phyloP scores from a whole-genome alignment of 2,797 vertebrate species.

The Gymnoscopelus microlampas region DNA sequence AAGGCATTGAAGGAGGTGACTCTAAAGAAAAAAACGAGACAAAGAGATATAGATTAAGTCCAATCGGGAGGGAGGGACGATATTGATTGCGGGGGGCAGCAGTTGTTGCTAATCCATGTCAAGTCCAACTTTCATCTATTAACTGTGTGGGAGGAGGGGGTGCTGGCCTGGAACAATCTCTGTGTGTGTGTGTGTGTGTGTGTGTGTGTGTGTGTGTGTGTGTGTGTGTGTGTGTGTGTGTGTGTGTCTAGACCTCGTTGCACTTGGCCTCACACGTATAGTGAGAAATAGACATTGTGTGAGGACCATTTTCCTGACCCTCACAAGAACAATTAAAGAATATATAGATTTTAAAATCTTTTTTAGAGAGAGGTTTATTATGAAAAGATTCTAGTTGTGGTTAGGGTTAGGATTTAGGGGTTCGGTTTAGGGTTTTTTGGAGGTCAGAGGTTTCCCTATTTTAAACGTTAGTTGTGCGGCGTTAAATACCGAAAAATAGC shows the following conservation, averaged over 20 bases:
- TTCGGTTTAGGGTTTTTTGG: too few relatives aligned
- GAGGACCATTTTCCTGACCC: too few relatives aligned
- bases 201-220: constrained; percentile 34
- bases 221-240: constrained; percentile 34
- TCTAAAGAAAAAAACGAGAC: constrained; percentile 88
- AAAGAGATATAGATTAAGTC: constrained; percentile 97
- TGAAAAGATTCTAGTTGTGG: too few relatives aligned
- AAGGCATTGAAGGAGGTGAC: constrained; percentile 76
- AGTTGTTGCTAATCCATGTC: constrained; percentile 94
- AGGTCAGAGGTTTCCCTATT: too few relatives aligned
- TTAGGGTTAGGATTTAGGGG: neutral
- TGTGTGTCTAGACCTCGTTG: constrained; percentile 43
- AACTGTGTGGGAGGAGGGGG: constrained; percentile 71
- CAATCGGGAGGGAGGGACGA: constrained; percentile 85
- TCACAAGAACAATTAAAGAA: too few relatives aligned
- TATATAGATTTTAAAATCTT: too few relatives aligned
- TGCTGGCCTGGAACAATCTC: neutral
- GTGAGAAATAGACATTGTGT: too few relatives aligned
- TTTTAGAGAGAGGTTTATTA: too few relatives aligned
- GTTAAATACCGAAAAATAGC: too few relatives aligned
- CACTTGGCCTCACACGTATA: too few relatives aligned
- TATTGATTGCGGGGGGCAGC: constrained; percentile 90
- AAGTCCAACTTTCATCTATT: constrained; percentile 96
- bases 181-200: constrained; percentile 21
- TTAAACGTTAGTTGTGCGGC: too few relatives aligned